These are phyloP conservation scores for Albula goreensis DNA, from an alignment of 2,113 vertebrate genomes.

Conservation along the genomic window DNA sequence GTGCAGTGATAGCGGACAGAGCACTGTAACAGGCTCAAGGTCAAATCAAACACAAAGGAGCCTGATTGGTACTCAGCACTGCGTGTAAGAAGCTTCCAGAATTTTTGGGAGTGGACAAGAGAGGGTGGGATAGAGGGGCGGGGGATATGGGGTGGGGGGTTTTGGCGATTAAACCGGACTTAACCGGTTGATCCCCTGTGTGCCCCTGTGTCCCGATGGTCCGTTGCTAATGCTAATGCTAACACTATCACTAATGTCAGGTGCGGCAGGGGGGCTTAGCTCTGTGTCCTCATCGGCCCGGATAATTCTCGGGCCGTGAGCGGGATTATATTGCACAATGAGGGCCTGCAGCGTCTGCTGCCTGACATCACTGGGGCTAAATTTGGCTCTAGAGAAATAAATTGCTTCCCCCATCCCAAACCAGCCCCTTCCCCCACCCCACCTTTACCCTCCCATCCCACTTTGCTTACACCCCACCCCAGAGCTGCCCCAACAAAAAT, in stretches of 20 bases:
- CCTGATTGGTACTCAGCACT: not conserved
- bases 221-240: no score
- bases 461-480: conserved; percentile 43
- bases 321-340: conserved; percentile 20
- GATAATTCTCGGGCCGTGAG: conserved; percentile 1
- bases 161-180: not conserved
- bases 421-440: conserved; percentile 13
- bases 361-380: conserved; percentile 41
- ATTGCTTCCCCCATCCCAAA: conserved; percentile 24
- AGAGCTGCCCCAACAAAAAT: conserved; percentile 36
- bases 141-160: not conserved
- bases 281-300: not conserved
- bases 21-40: not conserved
- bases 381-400: conserved; percentile 44
- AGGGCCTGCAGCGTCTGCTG: conserved; percentile 33
- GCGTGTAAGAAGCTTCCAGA: not conserved
- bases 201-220: not conserved
- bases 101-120: not conserved
- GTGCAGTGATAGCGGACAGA: not conserved
- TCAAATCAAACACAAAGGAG: conserved; percentile 8
- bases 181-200: not conserved
- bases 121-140: not conserved
- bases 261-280: not conserved
- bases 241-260: not conserved
- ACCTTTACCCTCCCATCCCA: not conserved